Base-by-base conservation (phyloP, 2,113 vertebrate species). In the Heloderma charlesbogerti region DNA sequence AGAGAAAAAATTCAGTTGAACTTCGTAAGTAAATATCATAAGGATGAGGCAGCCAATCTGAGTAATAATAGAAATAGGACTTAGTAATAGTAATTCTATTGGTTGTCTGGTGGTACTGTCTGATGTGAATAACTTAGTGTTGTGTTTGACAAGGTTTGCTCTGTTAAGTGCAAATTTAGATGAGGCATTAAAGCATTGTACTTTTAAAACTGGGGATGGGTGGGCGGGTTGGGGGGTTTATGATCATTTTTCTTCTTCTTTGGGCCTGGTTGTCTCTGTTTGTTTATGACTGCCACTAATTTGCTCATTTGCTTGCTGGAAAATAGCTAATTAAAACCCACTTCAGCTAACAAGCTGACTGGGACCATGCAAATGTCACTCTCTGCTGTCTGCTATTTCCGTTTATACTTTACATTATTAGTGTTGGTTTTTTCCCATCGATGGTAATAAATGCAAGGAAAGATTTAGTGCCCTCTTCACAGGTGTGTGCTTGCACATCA, bases 281-380 rank as follows among this genome's bases (percentile, higher is more conserved):
- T 98, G 98, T 99, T 98, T 99, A 97, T 98, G 97, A 97, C 98
- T 98, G 98, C 97, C 97, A 98, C 98, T 99, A 98, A 99, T 99
- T 99, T 98, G 98, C 98, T 98, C 98, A 95, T 99, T 99, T 98
- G 98, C 98, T 98, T 98, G 98, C 97, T 98, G 98, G 98, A 99
- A 99, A 99, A 99, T 98, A 99, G 98, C 98, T 99, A 98, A 99
- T 99, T 99, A 99, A 99, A 99, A 99, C 98, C 98, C 98, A 99
- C 98, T 99, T 99, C 98, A 98, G 96, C 98, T 98, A 99, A 99
- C 98, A 99, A 98, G 98, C 98, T 99, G 98, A 98, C 98, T 98
- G 98, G 98, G 98, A 99, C 98, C 98, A 96, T 96, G 98, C 98
- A 98, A 98, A 99, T 99, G 98, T 98, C 96, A 97, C 96, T 98